Evolutionary conservation across 2,113 vertebrate species (phyloP), one percentile per base, ranked within the genome.

Genomic region (Hiodon alosoides): DNA sequence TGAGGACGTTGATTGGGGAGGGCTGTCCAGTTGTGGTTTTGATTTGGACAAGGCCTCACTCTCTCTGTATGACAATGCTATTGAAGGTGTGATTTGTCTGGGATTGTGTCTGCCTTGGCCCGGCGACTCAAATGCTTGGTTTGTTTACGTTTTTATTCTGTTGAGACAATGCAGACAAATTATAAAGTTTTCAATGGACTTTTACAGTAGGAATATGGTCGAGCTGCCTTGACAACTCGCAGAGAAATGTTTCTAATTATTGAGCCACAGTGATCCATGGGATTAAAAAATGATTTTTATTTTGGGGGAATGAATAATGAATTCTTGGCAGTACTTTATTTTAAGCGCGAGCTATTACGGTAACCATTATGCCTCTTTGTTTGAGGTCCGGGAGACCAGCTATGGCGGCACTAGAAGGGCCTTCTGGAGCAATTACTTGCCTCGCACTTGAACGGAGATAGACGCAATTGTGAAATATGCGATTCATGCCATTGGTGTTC

Each of bases 331-430:
- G 16, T 10, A 14, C 52, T 57, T 69, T 65, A 11, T 66, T 72
- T 79, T 72, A 67, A 17, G 50, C 17, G 7, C 17, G n/a, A 13
- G 55, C 48, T 61, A 66, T 71, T 76, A 70, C 48, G 46, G 47
- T 52, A 31, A 58, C 47, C 61, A 54, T 72, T 67, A 67, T 59
- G 73, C 55, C 68, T 71, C 72, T 58, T 61, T 72, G 31, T 72
- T 9, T 47, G 55, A 46, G 16, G 60, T 31, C 58, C 9, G 17
- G 8, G 11, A 17, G 72, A 65, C 11, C 64, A 59, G 58, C 17
- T 17, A 16, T 16, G 67, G 16, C 65, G 72, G 69, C 14, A 79
- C 16, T 13, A 52, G 51, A 16, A 48, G n/a, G 31, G 31, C 47
- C 50, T 66, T 57, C 50, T 65, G 48, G 48, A 74, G 67, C 13